Evolutionary conservation across 2,888 invertebrate species (phyloP), one percentile per base, ranked within the genome.

Genomic region (Amphimallon solstitiale): DNA sequence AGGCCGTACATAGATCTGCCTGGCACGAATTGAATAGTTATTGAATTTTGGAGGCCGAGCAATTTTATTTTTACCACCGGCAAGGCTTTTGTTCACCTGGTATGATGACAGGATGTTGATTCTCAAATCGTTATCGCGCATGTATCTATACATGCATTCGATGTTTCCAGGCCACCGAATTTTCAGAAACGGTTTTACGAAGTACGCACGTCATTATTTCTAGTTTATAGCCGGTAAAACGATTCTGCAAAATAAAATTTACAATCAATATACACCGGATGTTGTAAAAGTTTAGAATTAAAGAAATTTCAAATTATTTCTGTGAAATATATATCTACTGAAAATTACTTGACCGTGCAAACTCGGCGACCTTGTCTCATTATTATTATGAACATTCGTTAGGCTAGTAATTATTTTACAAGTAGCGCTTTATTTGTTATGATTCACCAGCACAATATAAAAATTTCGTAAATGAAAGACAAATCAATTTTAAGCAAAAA

Each of bases 271-370:
- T 14, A 40, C 23, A 43, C 56, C 40, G 56, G 54, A 56, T 56
- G 56, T 40, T 56, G 56, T 56, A 40, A 56, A 56, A 56, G 56
- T 56, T 38, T 23, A 19, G 56, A 56, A 56, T 29, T 56, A 21
- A 40, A 56, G 56, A 40, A 56, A 56, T 21, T 56, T 56, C 38
- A 9, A 23, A 56, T 40, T 23, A 40, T 40, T 40, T 56, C 43
- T 5, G 29, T 5, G 29, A 29, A 29, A n/a, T n/a, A n/a, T n/a
- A n/a, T n/a, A n/a, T n/a, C n/a, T 29, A 29, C 29, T 29, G 9
- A 29, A 29, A 29, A 5, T 29, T 7, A 29, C 29, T 29, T 29
- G 29, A 5, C 29, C 29, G 29, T 5, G 29, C 5, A 29, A 29
- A 29, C 5, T 9, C 5, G 9, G 29, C 29, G 29, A 9, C 9